Evolutionary conservation across 1,140 invertebrate species (phyloP), one percentile per base, ranked within the genome.

Genomic region (Plutomurus gul): DNA sequence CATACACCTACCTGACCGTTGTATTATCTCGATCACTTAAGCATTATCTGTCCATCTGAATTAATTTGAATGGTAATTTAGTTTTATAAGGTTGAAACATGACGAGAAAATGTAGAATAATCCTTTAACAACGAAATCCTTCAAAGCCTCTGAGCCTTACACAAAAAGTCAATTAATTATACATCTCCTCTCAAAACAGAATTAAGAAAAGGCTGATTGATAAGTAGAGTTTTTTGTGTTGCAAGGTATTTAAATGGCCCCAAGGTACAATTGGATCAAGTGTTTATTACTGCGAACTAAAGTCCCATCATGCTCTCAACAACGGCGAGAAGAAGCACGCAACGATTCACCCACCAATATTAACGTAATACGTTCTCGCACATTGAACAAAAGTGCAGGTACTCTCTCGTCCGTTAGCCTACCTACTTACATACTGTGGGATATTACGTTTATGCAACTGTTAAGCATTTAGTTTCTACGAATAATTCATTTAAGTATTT

Each of bases 141-240:
- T n/a, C 7, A 49, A n/a, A 43, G 39, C n/a, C n/a, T 49, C n/a
- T 65, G 56, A 65, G 16, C 27, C 27, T 33, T 33, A 65, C 56
- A 65, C 56, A 65, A 65, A 65, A 65, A 65, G 27, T 65, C 25
- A 65, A 65, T 65, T 65, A 65, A 65, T 65, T 65, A 65, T 36
- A 65, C 56, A 16, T 27, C 56, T 30, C 56, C 30, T 65, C 56
- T 65, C 16, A 16, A 65, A 65, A n/a, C 56, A 33, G 3, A 25
- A 65, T n/a, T 36, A 16, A 56, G 20, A 30, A 65, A 65, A n/a
- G n/a, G 16, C 47, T 65, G n/a, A 30, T 33, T 47, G 30, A 65
- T 65, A 65, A 65, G 10, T 36, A 6, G 27, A 30, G 27, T 65
- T 65, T 65, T 65, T 65, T 65, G 6, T 27, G 18, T 65, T 65